Evolutionary conservation across 2,797 vertebrate species (phyloP).

Genomic region (Graptemys geographica): DNA sequence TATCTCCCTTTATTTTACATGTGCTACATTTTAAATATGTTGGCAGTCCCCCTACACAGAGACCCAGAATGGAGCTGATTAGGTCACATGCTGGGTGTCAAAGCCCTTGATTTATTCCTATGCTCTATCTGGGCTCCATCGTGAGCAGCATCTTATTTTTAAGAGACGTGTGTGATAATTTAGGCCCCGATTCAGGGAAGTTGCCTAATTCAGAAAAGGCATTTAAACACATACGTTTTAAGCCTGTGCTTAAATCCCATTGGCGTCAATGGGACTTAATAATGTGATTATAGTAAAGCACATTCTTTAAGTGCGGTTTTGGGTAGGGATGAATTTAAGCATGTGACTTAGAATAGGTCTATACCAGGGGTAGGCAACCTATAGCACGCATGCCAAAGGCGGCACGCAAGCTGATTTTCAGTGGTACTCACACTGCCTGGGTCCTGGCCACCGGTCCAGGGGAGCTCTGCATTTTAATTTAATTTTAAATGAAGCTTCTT

Average conservation of each 20-base stretch:
- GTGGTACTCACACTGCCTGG: too few species aligned
- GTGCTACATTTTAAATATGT: background rate
- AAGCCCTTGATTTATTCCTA: slow-evolving; percentile 23
- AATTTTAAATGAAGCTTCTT: too few species aligned
- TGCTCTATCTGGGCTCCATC: background rate
- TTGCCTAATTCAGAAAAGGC: slow-evolving; percentile 16
- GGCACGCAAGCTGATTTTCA: too few species aligned
- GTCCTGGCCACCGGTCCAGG: too few species aligned
- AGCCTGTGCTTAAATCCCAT: background rate
- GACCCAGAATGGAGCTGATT: slow-evolving; percentile 20
- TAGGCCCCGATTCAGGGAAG: background rate
- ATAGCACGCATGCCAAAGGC: too few species aligned
- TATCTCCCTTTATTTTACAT: slow-evolving; percentile 30
- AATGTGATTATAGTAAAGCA: background rate
- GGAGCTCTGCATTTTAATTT: too few species aligned
- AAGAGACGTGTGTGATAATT: background rate
- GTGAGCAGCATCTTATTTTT: slow-evolving; percentile 28
- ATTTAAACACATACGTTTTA: background rate
- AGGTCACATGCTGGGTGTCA: background rate
- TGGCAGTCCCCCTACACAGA: background rate
- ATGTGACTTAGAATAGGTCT: background rate
- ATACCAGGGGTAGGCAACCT: too few species aligned
- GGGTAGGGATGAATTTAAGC: background rate
- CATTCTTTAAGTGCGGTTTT: background rate
- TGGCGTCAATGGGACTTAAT: background rate